Conservation (phyloP, 2,888 invertebrate species). For the Syritta pipiens region DNA sequence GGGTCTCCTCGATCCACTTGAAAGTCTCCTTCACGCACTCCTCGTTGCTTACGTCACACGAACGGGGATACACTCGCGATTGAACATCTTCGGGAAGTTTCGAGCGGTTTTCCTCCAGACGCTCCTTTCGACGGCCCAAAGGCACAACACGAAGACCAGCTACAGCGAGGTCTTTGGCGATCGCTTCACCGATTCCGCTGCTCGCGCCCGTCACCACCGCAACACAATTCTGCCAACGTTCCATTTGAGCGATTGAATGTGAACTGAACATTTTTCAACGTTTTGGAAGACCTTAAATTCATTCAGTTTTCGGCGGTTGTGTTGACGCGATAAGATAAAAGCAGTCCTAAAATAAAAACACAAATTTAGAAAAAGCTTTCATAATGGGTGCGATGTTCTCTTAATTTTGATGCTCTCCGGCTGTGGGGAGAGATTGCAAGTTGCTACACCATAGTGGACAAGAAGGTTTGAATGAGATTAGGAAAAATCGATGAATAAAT, state of each 20-base stretch:
- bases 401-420: too few relatives aligned
- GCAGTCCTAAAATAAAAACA: too few relatives aligned
- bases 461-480: too few relatives aligned
- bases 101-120: slow-evolving; percentile 37
- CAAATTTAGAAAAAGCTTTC: too few relatives aligned
- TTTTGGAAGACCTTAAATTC: too few relatives aligned
- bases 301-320: too few relatives aligned
- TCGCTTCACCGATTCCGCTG: slow-evolving; percentile 81
- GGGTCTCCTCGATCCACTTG: slow-evolving; percentile 78
- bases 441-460: too few relatives aligned
- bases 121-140: slow-evolving; percentile 78
- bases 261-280: too few relatives aligned
- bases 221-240: slow-evolving; percentile 81
- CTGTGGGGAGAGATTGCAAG: too few relatives aligned
- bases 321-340: too few relatives aligned
- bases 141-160: slow-evolving; percentile 80
- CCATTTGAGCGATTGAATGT: slow-evolving; percentile 75
- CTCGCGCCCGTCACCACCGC: slow-evolving; percentile 83
- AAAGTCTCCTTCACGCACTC: slow-evolving; percentile 81
- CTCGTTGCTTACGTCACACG: slow-evolving; percentile 80
- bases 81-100: slow-evolving; percentile 6
- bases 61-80: slow-evolving; percentile 66
- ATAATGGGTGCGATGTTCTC: too few relatives aligned
- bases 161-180: slow-evolving; percentile 76
- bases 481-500: too few relatives aligned